Percentiles rank a stretch among this genome's conserved stretches.
Conservation (phyloP, 2,797 vertebrate genomes). For the Synaphobranchus kaupii region DNA sequence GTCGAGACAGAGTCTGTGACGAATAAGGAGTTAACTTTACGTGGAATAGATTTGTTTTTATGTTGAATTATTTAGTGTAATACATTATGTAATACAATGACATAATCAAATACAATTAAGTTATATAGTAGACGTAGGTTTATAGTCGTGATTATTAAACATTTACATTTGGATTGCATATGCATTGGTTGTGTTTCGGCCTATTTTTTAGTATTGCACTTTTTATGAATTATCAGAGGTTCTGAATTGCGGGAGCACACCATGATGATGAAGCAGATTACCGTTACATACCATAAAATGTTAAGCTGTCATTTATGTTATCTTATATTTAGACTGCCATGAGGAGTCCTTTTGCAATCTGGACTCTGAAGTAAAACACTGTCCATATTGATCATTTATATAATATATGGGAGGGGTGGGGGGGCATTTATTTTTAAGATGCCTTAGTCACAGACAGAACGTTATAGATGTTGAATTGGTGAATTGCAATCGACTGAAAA, state of each 20-base stretch:
- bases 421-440: not conserved
- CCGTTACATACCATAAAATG: not conserved
- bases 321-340: not conserved
- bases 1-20: not conserved
- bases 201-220: not conserved
- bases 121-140: not conserved
- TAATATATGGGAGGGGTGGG: not conserved
- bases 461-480: not conserved
- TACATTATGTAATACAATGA: not conserved
- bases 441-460: too few relatives aligned
- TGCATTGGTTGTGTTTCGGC: not conserved
- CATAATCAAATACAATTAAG: too few relatives aligned
- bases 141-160: not conserved
- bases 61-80: not conserved
- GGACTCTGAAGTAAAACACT: not conserved
- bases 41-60: not conserved
- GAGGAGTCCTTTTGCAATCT: not conserved
- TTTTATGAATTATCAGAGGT: not conserved
- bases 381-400: not conserved
- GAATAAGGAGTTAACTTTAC: too few relatives aligned
- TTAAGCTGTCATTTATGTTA: not conserved
- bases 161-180: not conserved
- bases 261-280: not conserved
- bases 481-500: not conserved
- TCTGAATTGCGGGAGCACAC: not conserved